phyloP scores from a whole-genome alignment of 2,888 invertebrate species.

The Sesamia inferens region DNA sequence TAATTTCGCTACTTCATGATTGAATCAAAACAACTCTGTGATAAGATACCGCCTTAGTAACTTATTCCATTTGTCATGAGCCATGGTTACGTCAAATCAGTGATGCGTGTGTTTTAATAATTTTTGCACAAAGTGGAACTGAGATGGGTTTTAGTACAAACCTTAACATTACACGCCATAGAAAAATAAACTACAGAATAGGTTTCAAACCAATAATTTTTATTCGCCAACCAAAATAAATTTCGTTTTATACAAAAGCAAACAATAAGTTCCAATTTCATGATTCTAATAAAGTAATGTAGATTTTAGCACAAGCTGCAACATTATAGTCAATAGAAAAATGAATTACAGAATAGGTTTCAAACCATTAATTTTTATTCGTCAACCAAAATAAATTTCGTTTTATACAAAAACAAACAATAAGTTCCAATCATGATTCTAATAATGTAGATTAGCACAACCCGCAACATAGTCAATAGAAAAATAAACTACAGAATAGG shows the following conservation, averaged over 20 bases:
- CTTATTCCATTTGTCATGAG: background rate
- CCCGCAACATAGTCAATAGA: too few relatives aligned
- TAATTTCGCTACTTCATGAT: background rate
- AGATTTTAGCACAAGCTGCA: too few relatives aligned
- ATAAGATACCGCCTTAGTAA: background rate
- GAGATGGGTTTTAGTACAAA: too few relatives aligned
- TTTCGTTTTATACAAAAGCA: constrained; percentile 44
- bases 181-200: constrained; percentile 19
- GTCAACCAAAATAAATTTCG: constrained; percentile 51
- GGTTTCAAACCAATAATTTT: constrained; percentile 49
- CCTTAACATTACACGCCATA: too few relatives aligned
- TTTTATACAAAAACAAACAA: constrained; percentile 47
- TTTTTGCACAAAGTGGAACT: too few relatives aligned
- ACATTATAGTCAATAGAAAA: background rate
- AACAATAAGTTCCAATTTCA: constrained; percentile 29
- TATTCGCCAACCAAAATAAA: constrained; percentile 56
- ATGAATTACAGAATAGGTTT: constrained; percentile 29
- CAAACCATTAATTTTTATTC: constrained; percentile 54
- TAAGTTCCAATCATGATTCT: constrained; percentile 32
- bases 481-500: constrained; percentile 21
- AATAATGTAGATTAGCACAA: constrained; percentile 33
- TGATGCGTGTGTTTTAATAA: too few relatives aligned
- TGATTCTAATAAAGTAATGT: too few relatives aligned
- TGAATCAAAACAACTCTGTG: background rate
- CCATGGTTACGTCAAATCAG: background rate